Conservation (phyloP, 2,888 invertebrate species). For the Strigamia transsilvanica region DNA sequence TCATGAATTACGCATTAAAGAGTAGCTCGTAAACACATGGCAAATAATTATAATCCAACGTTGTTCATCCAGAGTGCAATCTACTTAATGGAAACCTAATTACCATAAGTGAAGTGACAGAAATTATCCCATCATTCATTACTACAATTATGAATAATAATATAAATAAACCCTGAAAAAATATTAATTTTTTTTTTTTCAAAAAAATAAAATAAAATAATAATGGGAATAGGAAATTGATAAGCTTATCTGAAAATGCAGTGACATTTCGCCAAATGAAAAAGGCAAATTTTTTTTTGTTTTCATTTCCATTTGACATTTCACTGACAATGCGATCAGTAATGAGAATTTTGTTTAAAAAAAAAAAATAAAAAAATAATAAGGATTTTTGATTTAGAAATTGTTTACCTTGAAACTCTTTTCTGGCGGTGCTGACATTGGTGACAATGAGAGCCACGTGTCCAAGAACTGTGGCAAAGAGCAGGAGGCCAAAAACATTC, state of each 20-base stretch:
- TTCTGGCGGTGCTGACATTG: constrained; percentile 93
- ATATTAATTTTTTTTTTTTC: background rate
- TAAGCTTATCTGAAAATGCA: background rate
- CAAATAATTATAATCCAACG: constrained; percentile 45
- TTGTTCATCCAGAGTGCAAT: background rate
- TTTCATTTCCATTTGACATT: background rate
- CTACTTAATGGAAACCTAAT: constrained; percentile 26
- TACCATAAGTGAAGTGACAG: background rate
- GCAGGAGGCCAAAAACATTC: constrained; percentile 89
- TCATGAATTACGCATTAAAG: constrained; percentile 42
- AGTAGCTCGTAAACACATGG: constrained; percentile 32
- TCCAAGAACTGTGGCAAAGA: constrained; percentile 95
- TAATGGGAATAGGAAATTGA: background rate
- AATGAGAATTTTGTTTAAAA: background rate
- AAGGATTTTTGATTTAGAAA: too few species aligned
- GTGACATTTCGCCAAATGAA: background rate
- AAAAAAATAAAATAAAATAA: background rate
- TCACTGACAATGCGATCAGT: background rate
- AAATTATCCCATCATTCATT: constrained; percentile 10
- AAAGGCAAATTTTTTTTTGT: constrained; percentile 53
- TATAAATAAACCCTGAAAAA: background rate
- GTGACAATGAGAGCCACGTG: constrained; percentile 99
- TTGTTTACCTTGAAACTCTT: constrained; percentile 94
- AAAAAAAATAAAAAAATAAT: background rate
- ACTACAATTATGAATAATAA: background rate